These are phyloP conservation scores for Polymixis flavicincta DNA, from an alignment of 2,888 invertebrate genomes.

Conservation along the genomic window DNA sequence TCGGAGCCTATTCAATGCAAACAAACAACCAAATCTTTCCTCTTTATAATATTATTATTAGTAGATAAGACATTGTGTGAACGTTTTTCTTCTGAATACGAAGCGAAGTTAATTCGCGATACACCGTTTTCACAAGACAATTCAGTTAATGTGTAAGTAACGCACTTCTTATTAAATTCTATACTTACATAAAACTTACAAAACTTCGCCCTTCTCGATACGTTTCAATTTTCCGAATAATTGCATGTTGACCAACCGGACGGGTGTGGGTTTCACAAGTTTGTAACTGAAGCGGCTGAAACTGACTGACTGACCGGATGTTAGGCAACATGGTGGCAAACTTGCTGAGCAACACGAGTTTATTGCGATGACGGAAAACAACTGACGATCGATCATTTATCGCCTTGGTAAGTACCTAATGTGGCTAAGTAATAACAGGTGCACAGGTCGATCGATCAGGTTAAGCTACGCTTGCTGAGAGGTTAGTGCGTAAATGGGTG, in stretches of 20 bases:
- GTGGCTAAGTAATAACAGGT: too few relatives aligned
- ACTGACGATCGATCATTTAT: conserved; percentile 18
- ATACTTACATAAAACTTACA: conserved; percentile 44
- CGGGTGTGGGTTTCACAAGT: conserved; percentile 52
- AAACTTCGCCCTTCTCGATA: conserved; percentile 35
- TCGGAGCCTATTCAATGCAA: too few relatives aligned
- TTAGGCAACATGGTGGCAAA: conserved; percentile 26
- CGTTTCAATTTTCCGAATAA: conserved; percentile 43
- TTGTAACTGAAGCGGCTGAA: conserved; percentile 41
- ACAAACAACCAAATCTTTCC: too few relatives aligned
- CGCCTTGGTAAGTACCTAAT: conserved; percentile 2
- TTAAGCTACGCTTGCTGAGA: too few relatives aligned
- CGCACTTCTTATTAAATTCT: conserved; percentile 10
- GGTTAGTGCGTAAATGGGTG: too few relatives aligned
- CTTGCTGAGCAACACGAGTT: conserved; percentile 6
- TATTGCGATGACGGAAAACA: conserved; percentile 41
- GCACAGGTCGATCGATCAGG: too few relatives aligned
- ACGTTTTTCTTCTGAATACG: too few relatives aligned
- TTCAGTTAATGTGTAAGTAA: conserved; percentile 5
- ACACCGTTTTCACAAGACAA: background rate
- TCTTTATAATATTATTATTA: too few relatives aligned
- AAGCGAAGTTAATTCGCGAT: background rate
- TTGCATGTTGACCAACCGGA: conserved; percentile 60
- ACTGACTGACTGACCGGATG: conserved; percentile 32
- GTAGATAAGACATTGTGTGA: too few relatives aligned